Percentiles rank a stretch among this genome's conserved stretches.
phyloP scores from a whole-genome alignment of 2,113 vertebrate genomes.

The Notothenia coriiceps region DNA sequence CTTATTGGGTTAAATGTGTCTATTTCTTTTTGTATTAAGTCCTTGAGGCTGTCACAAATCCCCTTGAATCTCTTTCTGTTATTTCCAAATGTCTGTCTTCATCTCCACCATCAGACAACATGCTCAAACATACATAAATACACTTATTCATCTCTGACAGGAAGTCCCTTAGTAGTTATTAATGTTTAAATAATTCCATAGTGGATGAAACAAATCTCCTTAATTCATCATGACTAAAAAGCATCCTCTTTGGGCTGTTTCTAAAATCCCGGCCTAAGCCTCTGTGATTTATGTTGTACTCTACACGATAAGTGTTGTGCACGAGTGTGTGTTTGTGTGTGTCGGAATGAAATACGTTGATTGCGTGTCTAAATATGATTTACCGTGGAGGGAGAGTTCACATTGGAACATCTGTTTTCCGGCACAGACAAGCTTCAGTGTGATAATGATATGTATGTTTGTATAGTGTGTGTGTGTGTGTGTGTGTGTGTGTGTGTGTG shows the following conservation, averaged over 20 bases:
- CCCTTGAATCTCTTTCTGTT: neutral
- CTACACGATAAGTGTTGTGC: neutral
- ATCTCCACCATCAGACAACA: neutral
- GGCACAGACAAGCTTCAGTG: neutral
- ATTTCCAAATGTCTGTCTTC: neutral
- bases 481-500: neutral
- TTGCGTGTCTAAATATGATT: conserved; percentile 32
- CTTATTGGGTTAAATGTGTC: neutral
- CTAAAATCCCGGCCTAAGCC: neutral
- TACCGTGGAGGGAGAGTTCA: neutral
- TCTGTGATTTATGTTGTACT: conserved; percentile 26
- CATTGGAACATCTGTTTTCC: conserved; percentile 50
- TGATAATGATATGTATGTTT: conserved; percentile 15
- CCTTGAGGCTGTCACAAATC: neutral
- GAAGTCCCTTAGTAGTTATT: neutral
- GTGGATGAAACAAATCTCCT: conserved; percentile 11
- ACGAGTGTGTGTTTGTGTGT: conserved; percentile 5
- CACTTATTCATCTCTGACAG: neutral
- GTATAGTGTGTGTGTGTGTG: too few relatives aligned
- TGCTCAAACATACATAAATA: neutral
- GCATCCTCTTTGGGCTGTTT: neutral
- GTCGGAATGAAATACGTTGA: conserved; percentile 14
- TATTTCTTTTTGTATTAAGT: neutral
- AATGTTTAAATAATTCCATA: neutral
- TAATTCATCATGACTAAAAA: conserved; percentile 7